Conservation (phyloP, 2,888 invertebrate species). For the Lepidocyrtoides sp. region DNA sequence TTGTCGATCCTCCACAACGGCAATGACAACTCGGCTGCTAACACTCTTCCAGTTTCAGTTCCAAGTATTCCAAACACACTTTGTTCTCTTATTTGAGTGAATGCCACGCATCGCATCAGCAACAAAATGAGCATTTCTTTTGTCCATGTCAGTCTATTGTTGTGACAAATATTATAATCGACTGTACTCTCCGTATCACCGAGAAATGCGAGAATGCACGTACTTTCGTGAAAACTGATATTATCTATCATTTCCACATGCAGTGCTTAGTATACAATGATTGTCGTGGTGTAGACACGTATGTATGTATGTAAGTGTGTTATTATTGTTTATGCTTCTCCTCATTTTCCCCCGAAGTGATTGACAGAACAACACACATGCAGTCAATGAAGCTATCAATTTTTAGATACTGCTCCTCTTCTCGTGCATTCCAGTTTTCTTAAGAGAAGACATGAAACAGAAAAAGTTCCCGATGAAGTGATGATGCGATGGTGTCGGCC, state of each 20-base stretch:
- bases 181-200: too few relatives aligned
- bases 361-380: constrained; percentile 53
- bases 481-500: neutral
- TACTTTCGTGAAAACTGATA: too few relatives aligned
- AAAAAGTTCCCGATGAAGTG: neutral
- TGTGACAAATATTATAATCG: neutral
- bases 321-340: neutral
- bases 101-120: neutral
- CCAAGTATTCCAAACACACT: neutral
- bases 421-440: constrained; percentile 32
- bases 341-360: constrained; percentile 22
- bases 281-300: too few relatives aligned
- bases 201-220: neutral
- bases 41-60: neutral
- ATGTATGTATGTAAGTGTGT: too few relatives aligned
- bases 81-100: neutral
- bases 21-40: neutral
- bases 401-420: neutral
- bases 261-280: too few relatives aligned
- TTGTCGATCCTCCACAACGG: neutral
- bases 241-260: too few relatives aligned
- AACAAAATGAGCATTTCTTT: neutral
- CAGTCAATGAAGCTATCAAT: constrained; percentile 14
- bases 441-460: constrained; percentile 39
- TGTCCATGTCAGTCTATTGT: too few relatives aligned